Evolutionary conservation across 2,888 invertebrate genomes (phyloP).

Genomic region (Cerceris rybyensis): DNA sequence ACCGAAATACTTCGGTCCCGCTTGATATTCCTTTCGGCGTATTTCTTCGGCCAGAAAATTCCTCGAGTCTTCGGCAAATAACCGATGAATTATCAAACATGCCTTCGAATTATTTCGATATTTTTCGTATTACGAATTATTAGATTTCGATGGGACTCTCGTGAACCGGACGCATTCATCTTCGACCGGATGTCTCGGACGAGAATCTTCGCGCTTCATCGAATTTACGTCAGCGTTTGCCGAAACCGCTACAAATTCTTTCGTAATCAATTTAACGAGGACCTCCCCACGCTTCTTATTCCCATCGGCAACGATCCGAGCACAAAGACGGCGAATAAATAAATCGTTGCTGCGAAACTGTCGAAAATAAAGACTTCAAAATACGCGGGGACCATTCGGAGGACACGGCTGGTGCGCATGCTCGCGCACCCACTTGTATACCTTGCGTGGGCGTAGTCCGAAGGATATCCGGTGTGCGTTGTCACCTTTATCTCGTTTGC

Average conservation of each 20-base stretch:
- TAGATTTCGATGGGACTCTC: conserved; percentile 9
- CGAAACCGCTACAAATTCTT: conserved; percentile 14
- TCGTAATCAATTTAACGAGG: conserved; percentile 33
- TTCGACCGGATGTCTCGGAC: conserved; percentile 4
- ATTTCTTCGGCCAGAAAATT: no score
- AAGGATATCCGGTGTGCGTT: conserved; percentile 78
- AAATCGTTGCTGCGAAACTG: conserved; percentile 13
- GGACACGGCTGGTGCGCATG: conserved; percentile 12
- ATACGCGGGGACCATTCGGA: conserved; percentile 20
- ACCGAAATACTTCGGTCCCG: no score
- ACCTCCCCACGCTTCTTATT: conserved; percentile 4
- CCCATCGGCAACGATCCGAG: neutral
- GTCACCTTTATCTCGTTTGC: conserved; percentile 20
- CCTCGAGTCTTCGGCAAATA: no score
- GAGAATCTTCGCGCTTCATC: neutral
- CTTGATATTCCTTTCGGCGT: no score
- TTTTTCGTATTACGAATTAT: neutral
- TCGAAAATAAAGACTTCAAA: conserved; percentile 25
- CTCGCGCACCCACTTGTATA: neutral
- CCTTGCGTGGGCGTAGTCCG: conserved; percentile 75
- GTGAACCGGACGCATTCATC: conserved; percentile 37
- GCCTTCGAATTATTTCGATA: no score
- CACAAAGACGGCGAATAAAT: conserved; percentile 31
- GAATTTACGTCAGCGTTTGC: conserved; percentile 23
- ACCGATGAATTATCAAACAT: no score